These are phyloP conservation scores for Lithophane leautieri DNA, from an alignment of 2,888 invertebrate species.

Conservation along the genomic window DNA sequence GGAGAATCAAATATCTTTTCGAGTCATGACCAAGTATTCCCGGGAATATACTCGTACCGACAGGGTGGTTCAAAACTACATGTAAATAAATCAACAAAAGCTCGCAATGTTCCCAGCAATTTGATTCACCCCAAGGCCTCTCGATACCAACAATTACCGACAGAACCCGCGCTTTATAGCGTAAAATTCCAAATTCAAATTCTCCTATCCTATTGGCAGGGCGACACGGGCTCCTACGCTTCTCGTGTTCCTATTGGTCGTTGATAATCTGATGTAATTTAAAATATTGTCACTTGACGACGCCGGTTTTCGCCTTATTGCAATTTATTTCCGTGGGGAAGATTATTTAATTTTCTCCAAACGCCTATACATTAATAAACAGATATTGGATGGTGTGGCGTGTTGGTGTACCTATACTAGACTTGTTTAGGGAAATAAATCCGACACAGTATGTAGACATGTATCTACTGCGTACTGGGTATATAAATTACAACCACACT, in stretches of 20 bases:
- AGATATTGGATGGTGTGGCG: slow-evolving; percentile 76
- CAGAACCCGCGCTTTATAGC: slow-evolving; percentile 73
- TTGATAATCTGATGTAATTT: slow-evolving; percentile 86
- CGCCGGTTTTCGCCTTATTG: slow-evolving; percentile 83
- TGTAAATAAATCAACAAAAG: slow-evolving; percentile 47
- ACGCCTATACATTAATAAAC: slow-evolving; percentile 83
- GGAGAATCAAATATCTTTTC: not conserved
- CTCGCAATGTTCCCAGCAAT: slow-evolving; percentile 52
- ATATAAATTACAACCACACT: not conserved
- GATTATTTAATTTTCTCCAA: slow-evolving; percentile 85
- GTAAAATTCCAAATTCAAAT: slow-evolving; percentile 83
- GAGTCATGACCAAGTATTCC: not conserved
- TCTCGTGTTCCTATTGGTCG: slow-evolving; percentile 79
- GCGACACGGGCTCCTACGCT: slow-evolving; percentile 64
- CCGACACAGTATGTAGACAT: not conserved
- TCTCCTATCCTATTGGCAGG: slow-evolving; percentile 77
- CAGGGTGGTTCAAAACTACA: slow-evolving; percentile 8
- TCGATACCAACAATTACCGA: slow-evolving; percentile 72
- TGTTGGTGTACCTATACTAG: slow-evolving; percentile 46
- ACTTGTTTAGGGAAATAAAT: slow-evolving; percentile 32
- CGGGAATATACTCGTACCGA: not conserved
- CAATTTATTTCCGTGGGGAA: slow-evolving; percentile 87
- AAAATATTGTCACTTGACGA: slow-evolving; percentile 87
- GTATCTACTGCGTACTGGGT: no score
- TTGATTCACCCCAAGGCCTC: slow-evolving; percentile 72